Evolutionary conservation across 2,797 vertebrate species (phyloP).

Genomic region (Triplophysa bombifrons): DNA sequence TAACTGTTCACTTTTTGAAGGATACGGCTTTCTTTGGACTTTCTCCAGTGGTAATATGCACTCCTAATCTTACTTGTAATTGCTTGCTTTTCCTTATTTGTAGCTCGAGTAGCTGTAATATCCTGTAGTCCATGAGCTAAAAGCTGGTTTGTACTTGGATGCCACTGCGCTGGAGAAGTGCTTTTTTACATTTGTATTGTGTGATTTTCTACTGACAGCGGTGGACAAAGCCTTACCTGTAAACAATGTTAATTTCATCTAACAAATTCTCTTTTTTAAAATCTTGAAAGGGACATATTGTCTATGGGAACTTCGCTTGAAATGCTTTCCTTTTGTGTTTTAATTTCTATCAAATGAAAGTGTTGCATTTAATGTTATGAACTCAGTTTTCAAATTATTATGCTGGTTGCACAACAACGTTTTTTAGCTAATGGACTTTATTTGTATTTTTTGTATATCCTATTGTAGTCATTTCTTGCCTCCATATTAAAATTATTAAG

Average conservation of each 20-base stretch:
- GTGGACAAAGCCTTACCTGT: constrained; percentile 74
- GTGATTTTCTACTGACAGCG: constrained; percentile 78
- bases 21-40: constrained; percentile 99
- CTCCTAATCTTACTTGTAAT: constrained; percentile 95
- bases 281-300: constrained; percentile 65
- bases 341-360: constrained; percentile 67
- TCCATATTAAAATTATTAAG: constrained; percentile 77
- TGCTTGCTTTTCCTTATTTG: constrained; percentile 98
- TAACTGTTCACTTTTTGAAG: constrained; percentile 99
- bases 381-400: constrained; percentile 63
- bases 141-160: constrained; percentile 93
- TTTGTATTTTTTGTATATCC: constrained; percentile 69
- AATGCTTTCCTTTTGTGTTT: constrained; percentile 75
- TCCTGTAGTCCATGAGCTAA: constrained; percentile 99
- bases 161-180: constrained; percentile 81
- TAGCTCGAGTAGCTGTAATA: constrained; percentile 93
- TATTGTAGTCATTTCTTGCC: constrained; percentile 72
- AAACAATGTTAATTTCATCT: constrained; percentile 74
- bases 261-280: constrained; percentile 77
- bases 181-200: constrained; percentile 81
- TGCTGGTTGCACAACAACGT: constrained; percentile 84
- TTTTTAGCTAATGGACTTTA: constrained; percentile 91
- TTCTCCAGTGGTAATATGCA: constrained; percentile 91
- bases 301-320: constrained; percentile 76
- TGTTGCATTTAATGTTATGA: constrained; percentile 68